phyloP scores from a whole-genome alignment of 2,113 vertebrate species.

The Recurvirostra avosetta region DNA sequence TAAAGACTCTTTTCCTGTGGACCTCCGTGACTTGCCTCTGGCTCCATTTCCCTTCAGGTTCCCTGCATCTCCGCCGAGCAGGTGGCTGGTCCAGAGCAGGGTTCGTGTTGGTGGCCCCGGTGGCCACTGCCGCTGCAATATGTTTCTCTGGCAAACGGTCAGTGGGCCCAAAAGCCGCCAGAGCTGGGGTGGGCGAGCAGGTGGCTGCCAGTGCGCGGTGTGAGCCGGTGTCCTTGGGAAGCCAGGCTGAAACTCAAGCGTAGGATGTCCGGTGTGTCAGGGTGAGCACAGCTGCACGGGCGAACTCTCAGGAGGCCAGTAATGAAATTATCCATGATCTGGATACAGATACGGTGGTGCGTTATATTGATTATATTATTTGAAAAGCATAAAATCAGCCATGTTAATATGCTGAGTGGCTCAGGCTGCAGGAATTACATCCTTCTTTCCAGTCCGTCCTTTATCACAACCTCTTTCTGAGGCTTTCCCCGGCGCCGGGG shows the following conservation, averaged over 20 bases:
- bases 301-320: background rate
- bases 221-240: background rate
- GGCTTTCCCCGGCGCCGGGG: background rate
- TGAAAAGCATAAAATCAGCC: background rate
- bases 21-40: background rate
- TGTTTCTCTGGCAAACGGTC: background rate
- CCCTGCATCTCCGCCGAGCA: background rate
- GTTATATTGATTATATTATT: background rate
- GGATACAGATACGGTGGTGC: background rate
- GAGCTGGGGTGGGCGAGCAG: background rate
- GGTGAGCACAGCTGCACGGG: background rate
- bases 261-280: background rate
- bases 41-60: background rate
- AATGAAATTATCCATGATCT: constrained; percentile 24
- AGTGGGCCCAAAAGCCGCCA: rapidly evolving
- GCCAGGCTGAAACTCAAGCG: background rate
- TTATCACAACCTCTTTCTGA: background rate
- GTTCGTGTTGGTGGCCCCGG: background rate
- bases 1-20: background rate
- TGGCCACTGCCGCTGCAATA: rapidly evolving
- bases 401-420: background rate
- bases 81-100: background rate
- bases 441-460: background rate
- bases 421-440: background rate
- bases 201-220: rapidly evolving